Base-by-base conservation (phyloP, 2,797 vertebrate genomes). In the Xerus rutilus region DNA sequence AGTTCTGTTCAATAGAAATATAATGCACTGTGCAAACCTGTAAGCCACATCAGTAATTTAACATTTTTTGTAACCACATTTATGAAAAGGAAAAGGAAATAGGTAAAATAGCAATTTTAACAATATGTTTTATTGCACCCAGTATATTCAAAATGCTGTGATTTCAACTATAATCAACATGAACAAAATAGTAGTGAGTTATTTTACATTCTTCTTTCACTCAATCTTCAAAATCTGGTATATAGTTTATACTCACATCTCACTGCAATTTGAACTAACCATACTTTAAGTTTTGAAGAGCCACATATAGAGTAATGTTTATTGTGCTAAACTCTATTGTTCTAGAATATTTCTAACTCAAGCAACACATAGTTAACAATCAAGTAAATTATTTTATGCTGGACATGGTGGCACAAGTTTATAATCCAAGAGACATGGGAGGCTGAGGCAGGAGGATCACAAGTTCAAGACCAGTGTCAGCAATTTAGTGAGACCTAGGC, bases 331-430 rank as follows among this genome's bases (percentile, higher is more conserved):
- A 43, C 3, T 10, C 3, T 23, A 10, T 28, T 52, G 11, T 39
- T 20, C 28, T 43, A 87, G 82, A 93, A 49, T 15, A 39, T 87
- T 49, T 43, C 57, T 76, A 81, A 67, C 13, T 78, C 30, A 84
- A 62, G 11, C 49, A 86, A 57, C 35, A 13, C 43, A 69, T n/a
- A 52, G 67, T 52, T 52, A 52, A 52, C 13, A 52, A 78, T n/a
- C 62, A 72, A 78, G 49, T 64, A 57, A 57, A 57, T 57, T 57
- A 20, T 57, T 57, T 57, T 21, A 21, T 7, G 20, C 54, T 57
- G 54, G 20, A 57, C 54, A 57, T 57, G 20, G 54, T 57, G 54
- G 54, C 20, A 21, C 7, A 57, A 5, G 18, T 18, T 20, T 57
- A 7, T 21, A 57, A 57, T 57, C 7, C 7, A 21, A 21, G 54